These are phyloP conservation scores for Pollachius pollachius DNA, from an alignment of 2,113 vertebrate genomes.

Conservation along the genomic window DNA sequence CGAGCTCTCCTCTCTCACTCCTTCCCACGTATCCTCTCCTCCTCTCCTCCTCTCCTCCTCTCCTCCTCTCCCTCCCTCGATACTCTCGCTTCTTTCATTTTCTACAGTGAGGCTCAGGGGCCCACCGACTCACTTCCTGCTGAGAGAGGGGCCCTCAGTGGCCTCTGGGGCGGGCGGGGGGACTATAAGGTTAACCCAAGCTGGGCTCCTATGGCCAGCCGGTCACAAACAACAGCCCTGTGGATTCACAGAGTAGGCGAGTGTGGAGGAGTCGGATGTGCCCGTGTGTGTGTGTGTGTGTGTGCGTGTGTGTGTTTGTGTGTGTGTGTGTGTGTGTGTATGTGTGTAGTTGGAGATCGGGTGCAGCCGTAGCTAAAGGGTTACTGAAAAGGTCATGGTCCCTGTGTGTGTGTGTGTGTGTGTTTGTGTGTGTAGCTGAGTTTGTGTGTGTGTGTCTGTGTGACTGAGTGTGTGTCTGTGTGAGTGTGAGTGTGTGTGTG, in stretches of 20 bases:
- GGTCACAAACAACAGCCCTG: slow-evolving; percentile 10
- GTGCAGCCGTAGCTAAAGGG: no score
- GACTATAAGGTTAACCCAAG: slow-evolving; percentile 61
- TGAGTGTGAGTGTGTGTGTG: no score
- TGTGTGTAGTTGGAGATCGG: no score
- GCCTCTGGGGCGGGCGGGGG: slow-evolving; percentile 46
- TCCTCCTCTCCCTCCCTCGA: slow-evolving; percentile 12
- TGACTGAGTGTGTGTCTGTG: no score
- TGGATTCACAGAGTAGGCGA: not conserved
- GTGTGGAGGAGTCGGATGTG: not conserved
- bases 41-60: not conserved
- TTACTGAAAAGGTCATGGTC: no score
- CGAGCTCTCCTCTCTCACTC: slow-evolving; percentile 32
- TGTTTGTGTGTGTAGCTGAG: no score
- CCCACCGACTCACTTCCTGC: slow-evolving; percentile 11
- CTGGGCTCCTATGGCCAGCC: slow-evolving; percentile 41
- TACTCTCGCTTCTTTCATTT: no score
- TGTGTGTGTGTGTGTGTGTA: not conserved
- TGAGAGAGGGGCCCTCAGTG: slow-evolving; percentile 37
- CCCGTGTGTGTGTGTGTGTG: no score
- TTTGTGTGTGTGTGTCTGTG: no score
- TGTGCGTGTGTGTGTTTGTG: slow-evolving; percentile 8
- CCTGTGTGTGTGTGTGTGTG: no score
- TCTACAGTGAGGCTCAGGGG: no score
- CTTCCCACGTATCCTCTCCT: slow-evolving; percentile 40